Evolutionary conservation across 1,140 invertebrate species (phyloP).

Genomic region (Plutomurus gul): DNA sequence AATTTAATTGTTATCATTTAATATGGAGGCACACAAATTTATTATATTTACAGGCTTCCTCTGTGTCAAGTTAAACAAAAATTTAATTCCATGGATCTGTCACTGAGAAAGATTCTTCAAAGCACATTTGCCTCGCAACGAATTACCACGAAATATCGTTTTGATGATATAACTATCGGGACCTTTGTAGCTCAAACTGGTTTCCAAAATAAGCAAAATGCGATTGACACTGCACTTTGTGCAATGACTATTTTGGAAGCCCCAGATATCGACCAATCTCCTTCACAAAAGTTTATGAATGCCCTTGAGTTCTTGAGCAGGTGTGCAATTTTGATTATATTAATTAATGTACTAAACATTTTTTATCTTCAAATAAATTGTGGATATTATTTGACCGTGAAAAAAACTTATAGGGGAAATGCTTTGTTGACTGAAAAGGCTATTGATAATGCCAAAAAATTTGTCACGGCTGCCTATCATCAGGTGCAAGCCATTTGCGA

Average conservation of each 20-base stretch:
- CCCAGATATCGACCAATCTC: constrained; percentile 62
- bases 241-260: constrained; percentile 80
- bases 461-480: constrained; percentile 73
- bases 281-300: constrained; percentile 73
- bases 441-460: constrained; percentile 74
- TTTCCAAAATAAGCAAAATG: constrained; percentile 77
- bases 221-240: constrained; percentile 81
- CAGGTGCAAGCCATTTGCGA: constrained; percentile 82
- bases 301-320: constrained; percentile 74
- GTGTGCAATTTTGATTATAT: constrained; percentile 48
- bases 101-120: constrained; percentile 75
- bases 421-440: constrained; percentile 65
- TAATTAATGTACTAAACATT: not conserved
- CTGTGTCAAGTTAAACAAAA: constrained; percentile 82
- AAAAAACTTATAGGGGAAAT: constrained; percentile 55
- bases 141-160: constrained; percentile 76
- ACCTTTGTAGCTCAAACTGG: constrained; percentile 82
- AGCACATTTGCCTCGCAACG: constrained; percentile 70
- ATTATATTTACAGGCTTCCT: constrained; percentile 68
- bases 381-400: no score
- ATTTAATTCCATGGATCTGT: constrained; percentile 85
- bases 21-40: not conserved
- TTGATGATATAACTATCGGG: constrained; percentile 73
- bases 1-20: not conserved
- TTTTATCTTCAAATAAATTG: constrained; percentile 23